Conservation (phyloP, 1,140 invertebrate species). For the Drosophila burlai region DNA sequence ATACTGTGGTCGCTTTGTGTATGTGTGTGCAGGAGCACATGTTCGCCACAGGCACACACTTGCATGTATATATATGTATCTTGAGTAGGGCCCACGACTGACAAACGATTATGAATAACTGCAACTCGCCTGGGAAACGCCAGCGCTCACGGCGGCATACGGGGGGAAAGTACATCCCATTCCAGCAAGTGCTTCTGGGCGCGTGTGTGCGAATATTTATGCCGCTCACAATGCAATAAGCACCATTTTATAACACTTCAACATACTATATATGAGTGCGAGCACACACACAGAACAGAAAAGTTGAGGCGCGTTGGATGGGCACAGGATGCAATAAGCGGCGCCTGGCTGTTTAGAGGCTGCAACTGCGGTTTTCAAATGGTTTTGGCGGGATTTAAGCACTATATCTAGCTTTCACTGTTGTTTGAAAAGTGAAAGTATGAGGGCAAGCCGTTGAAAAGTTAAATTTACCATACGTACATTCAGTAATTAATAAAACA, state of each 20-base stretch:
- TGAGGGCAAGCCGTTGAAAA: not conserved
- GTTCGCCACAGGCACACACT: slow-evolving; percentile 27
- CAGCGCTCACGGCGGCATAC: slow-evolving; percentile 28
- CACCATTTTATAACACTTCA: slow-evolving; percentile 67
- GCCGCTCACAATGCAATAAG: slow-evolving; percentile 60
- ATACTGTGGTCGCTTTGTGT: slow-evolving; percentile 63
- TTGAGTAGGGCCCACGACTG: slow-evolving; percentile 19
- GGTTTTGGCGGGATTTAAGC: not conserved
- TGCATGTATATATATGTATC: slow-evolving; percentile 6
- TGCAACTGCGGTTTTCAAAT: slow-evolving; percentile 1
- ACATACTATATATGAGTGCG: slow-evolving; percentile 4
- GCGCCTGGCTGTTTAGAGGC: not conserved
- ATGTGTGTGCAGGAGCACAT: slow-evolving; percentile 18
- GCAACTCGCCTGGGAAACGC: slow-evolving; percentile 28
- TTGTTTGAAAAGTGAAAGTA: not conserved
- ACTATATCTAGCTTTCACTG: not conserved
- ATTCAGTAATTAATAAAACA: not conserved
- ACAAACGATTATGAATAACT: slow-evolving; percentile 81
- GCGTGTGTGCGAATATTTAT: slow-evolving; percentile 51
- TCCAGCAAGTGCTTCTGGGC: slow-evolving; percentile 14
- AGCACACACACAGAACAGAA: slow-evolving; percentile 49
- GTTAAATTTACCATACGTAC: not conserved
- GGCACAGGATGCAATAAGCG: slow-evolving; percentile 17
- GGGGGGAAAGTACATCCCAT: slow-evolving; percentile 8
- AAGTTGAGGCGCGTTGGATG: slow-evolving; percentile 14